Evolutionary conservation across 2,113 vertebrate species (phyloP), one percentile per base, ranked within the genome.

Genomic region (Ophthalmolycus amberensis): DNA sequence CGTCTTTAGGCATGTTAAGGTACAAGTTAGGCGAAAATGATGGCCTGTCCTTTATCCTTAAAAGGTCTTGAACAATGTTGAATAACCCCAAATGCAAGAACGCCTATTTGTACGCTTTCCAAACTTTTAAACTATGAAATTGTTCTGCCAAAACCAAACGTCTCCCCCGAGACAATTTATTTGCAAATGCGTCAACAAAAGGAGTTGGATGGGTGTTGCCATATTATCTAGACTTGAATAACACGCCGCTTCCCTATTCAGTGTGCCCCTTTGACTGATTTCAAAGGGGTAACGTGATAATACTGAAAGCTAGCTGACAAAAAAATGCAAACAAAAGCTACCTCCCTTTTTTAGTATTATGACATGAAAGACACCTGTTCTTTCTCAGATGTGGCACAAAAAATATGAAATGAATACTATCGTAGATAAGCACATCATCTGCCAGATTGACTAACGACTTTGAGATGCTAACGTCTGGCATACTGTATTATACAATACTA

Each of bases 211-310:
- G 92, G 92, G 94, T 93, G 92, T 93, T 91, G 75, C 89, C 89
- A 66, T 77, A 81, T 90, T 90, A 85, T 91, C 79, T 80, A n/a
- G 9, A 83, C 83, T 86, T 90, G 78, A 93, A 91, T 89, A 80
- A 89, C 64, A 34, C 59, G 20, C 85, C 81, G 70, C 86, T 88
- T 89, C 76, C 37, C 91, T 84, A 80, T 91, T 91, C 87, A 92
- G 40, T 25, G 46, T 18, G n/a, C 48, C 37, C 83, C 70, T 90
- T 87, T 88, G 71, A 92, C 76, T 46, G 15, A 80, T 90, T 93
- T 94, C 88, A 91, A 93, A 91, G 78, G 82, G 58, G 93, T 91
- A 95, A 95, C 80, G 78, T 87, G 90, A 94, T 93, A 88, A 88
- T 76, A 78, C 78, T 92, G 90, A 94, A 90, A 91, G 89, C 83